Conservation (phyloP, 2,113 vertebrate species). For the Ariopsis seemanni region DNA sequence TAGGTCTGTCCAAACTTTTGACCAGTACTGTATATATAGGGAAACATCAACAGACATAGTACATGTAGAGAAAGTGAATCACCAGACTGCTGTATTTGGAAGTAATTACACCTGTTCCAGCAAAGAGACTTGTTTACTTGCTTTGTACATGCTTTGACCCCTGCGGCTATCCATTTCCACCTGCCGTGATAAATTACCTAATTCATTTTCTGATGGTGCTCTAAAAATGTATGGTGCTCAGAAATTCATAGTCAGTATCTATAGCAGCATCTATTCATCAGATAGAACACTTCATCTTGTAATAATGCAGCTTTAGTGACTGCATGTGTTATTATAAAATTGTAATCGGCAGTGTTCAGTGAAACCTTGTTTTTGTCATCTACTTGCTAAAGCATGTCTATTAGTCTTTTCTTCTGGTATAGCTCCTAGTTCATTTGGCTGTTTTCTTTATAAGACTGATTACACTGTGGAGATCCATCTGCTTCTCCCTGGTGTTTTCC, state of each 20-base stretch:
- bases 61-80: no score
- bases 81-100: neutral
- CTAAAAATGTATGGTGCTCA: neutral
- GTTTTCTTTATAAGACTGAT: conserved; percentile 52
- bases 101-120: neutral
- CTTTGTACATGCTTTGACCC: neutral
- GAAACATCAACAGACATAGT: no score
- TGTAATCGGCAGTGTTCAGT: neutral
- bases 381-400: conserved; percentile 31
- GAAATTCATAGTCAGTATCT: neutral
- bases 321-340: neutral
- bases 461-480: conserved; percentile 22
- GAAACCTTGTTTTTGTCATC: conserved; percentile 20
- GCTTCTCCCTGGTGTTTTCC: conserved; percentile 51
- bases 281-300: neutral
- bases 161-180: neutral
- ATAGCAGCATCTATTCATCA: neutral
- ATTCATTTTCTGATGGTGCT: neutral
- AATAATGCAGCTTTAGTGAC: neutral
- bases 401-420: conserved; percentile 43
- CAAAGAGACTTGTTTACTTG: neutral
- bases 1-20: no score
- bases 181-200: neutral
- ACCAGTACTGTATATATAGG: no score
- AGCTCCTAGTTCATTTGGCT: conserved; percentile 23